phyloP scores from a whole-genome alignment of 2,797 vertebrate species.

The Cryptoblepharus egeriae region DNA sequence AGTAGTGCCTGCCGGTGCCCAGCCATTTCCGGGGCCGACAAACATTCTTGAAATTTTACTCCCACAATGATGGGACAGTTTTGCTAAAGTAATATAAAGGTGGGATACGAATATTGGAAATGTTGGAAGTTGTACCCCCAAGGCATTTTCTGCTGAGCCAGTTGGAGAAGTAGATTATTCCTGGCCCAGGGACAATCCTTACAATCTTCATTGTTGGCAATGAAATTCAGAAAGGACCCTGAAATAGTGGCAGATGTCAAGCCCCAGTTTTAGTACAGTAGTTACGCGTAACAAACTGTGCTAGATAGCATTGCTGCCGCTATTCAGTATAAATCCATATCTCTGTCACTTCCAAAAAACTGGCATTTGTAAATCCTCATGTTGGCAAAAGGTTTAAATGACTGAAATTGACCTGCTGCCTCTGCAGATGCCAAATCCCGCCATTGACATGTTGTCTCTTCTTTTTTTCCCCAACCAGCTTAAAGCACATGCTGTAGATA shows the following conservation, averaged over 20 bases:
- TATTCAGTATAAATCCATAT: no score
- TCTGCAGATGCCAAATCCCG: conserved; percentile 29
- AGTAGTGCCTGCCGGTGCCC: no score
- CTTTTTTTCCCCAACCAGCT: conserved; percentile 79
- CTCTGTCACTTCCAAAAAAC: conserved; percentile 26
- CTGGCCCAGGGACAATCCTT: neutral
- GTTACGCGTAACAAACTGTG: neutral
- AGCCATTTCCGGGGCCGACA: no score
- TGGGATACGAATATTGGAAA: no score
- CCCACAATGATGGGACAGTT: no score
- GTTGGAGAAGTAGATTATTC: neutral
- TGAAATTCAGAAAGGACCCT: neutral
- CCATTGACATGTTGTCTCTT: conserved; percentile 56
- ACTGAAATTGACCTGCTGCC: conserved; percentile 20
- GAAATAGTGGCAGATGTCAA: neutral
- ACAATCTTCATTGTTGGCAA: no score
- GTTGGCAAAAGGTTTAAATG: conserved; percentile 43
- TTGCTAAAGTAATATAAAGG: no score
- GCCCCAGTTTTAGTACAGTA: neutral
- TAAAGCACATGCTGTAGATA: conserved; percentile 92
- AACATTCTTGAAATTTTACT: no score
- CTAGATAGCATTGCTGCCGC: neutral
- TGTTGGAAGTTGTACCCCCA: neutral
- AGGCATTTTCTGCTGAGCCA: neutral
- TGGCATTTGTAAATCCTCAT: conserved; percentile 28